phyloP scores from a whole-genome alignment of 2,888 invertebrate genomes.

The Eilema griseolum region DNA sequence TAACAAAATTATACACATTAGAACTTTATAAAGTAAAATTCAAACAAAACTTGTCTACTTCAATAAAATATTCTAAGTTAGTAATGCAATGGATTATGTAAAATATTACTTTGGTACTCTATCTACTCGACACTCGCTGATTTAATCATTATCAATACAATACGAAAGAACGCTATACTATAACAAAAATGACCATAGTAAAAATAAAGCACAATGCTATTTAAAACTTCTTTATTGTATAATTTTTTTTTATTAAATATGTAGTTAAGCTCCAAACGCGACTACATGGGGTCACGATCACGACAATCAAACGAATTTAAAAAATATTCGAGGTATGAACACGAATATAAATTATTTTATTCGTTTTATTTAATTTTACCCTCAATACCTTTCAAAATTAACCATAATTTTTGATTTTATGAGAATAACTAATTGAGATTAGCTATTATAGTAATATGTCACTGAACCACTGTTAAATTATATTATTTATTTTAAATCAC shows the following conservation, averaged over 20 bases:
- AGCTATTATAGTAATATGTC: no score
- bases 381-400: neutral
- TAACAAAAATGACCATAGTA: slow-evolving; percentile 47
- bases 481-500: no score
- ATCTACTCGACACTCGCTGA: neutral
- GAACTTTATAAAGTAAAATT: slow-evolving; percentile 53
- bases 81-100: neutral
- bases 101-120: neutral
- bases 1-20: slow-evolving; percentile 49
- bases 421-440: no score
- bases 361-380: slow-evolving; percentile 22
- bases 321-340: no score
- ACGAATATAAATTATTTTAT: slow-evolving; percentile 54
- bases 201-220: slow-evolving; percentile 66
- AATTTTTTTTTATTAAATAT: no score
- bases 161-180: neutral
- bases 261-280: slow-evolving; percentile 62
- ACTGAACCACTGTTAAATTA: no score
- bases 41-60: slow-evolving; percentile 14
- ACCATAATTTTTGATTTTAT: no score
- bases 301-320: slow-evolving; percentile 64
- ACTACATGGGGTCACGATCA: slow-evolving; percentile 63
- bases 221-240: slow-evolving; percentile 67
- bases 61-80: neutral
- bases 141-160: neutral